These are phyloP conservation scores for Zosterops lateralis DNA, from an alignment of 2,113 vertebrate genomes.

Conservation along the genomic window DNA sequence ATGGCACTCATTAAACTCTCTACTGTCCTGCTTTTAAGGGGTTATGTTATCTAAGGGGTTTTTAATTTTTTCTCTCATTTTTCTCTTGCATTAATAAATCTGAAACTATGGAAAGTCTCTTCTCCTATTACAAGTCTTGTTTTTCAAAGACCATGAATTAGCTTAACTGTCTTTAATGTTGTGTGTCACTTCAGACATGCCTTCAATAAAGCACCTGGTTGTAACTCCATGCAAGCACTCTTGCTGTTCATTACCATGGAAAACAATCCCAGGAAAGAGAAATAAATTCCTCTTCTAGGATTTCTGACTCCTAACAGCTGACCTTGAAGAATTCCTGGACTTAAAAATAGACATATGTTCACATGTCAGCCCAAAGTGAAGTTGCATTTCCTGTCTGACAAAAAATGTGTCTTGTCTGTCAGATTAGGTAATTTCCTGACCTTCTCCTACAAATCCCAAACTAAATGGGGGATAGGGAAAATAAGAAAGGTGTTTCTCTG, in stretches of 20 bases:
- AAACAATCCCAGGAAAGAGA: not conserved
- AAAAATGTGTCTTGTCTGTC: not conserved
- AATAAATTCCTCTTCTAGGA: not conserved
- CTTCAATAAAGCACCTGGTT: not conserved
- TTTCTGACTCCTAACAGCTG: not conserved
- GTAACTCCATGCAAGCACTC: not conserved
- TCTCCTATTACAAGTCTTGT: not conserved
- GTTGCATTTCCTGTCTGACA: not conserved
- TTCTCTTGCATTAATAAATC: not conserved
- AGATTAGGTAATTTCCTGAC: not conserved
- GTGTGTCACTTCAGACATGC: not conserved
- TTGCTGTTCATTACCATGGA: not conserved
- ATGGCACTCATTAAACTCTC: not conserved
- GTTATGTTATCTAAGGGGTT: not conserved
- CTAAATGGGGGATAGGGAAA: not conserved
- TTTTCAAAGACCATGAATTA: not conserved
- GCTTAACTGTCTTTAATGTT: not conserved
- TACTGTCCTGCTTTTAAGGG: not conserved
- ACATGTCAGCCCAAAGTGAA: not conserved
- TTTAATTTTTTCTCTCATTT: not conserved
- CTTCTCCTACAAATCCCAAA: not conserved
- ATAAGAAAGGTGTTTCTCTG: not conserved
- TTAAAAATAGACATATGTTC: not conserved
- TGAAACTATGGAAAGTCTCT: not conserved
- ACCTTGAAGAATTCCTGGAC: not conserved